Evolutionary conservation across 2,888 invertebrate genomes (phyloP), one percentile per base, ranked within the genome.

Genomic region (Eilema caniola): DNA sequence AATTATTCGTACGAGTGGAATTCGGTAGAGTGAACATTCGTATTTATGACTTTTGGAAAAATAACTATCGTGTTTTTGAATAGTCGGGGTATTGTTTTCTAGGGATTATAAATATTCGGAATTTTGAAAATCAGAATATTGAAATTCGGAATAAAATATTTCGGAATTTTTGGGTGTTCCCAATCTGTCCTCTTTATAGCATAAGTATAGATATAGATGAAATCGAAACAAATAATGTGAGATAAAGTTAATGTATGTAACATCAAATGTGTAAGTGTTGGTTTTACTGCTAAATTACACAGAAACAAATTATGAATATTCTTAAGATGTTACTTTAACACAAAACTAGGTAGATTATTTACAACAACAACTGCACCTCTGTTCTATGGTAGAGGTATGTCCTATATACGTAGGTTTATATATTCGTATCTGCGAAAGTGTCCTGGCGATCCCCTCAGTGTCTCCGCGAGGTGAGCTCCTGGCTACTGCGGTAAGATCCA

Each of bases 401-500:
- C 28, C 28, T 71, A 53, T 37, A 73, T 68, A 20, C 14, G 25
- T 31, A 62, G 41, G 53, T 66, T 10, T 28, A 11, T 24, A 28
- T 8, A 62, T 12, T 57, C 12, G 10, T 28, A 28, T 61, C 11
- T 64, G 65, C 69, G 66, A 23, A 28, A 14, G n/a, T 33, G 60
- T 60, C 31, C 23, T 62, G 62, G 62, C 66, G 41, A 66, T 60
- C 70, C 73, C 73, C 71, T 16, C 72, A 66, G 72, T 72, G 77
- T 80, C 75, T 71, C 69, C 73, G 69, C 70, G 66, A 72, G 71
- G 67, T 73, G 65, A 71, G 78, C 77, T 80, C 73, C 81, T 77
- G 79, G 79, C 83, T 82, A 76, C 74, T 81, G 83, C 79, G 83
- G 84, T 82, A 76, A 74, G 80, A 76, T 73, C 80, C 82, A 72